These are phyloP conservation scores for Lates japonicus DNA, from an alignment of 2,797 vertebrate genomes.

Conservation along the genomic window DNA sequence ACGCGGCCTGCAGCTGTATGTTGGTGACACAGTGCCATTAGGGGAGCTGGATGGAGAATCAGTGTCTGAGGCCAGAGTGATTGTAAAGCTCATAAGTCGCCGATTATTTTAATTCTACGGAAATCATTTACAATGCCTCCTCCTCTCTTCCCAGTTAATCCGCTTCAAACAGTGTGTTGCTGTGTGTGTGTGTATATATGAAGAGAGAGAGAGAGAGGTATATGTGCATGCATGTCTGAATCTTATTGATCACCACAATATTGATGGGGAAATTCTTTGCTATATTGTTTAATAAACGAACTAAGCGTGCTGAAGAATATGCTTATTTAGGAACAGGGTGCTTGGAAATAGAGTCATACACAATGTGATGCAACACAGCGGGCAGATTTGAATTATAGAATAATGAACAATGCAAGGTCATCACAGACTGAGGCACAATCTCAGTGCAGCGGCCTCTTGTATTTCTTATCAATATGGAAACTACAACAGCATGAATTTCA, in stretches of 20 bases:
- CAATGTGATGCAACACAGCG: conserved; percentile 81
- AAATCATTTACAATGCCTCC: conserved; percentile 82
- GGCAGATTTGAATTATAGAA: conserved; percentile 84
- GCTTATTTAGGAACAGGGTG: conserved; percentile 73
- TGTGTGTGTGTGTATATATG: conserved; percentile 29
- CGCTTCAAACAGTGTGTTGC: conserved; percentile 63
- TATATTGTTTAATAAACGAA: conserved; percentile 48
- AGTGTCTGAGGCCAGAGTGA: conserved; percentile 77
- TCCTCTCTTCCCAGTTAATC: conserved; percentile 47
- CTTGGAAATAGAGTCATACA: conserved; percentile 81
- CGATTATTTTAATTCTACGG: conserved; percentile 84
- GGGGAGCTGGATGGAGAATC: conserved; percentile 73
- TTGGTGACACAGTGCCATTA: conserved; percentile 70
- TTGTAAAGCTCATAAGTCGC: conserved; percentile 83
- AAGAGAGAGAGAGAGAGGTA: conserved; percentile 18
- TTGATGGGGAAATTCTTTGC: conserved; percentile 65
- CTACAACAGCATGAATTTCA: conserved; percentile 37
- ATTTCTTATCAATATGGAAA: conserved; percentile 80
- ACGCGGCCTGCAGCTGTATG: conserved; percentile 71
- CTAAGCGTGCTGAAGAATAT: conserved; percentile 46
- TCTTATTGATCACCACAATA: conserved; percentile 52
- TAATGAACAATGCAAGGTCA: conserved; percentile 86
- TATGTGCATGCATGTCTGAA: conserved; percentile 1
- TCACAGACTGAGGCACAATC: conserved; percentile 78
- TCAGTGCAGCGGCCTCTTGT: conserved; percentile 56